Evolutionary conservation across 2,888 invertebrate genomes (phyloP), one percentile per base, ranked within the genome.

Genomic region (Perithous albicinctus): DNA sequence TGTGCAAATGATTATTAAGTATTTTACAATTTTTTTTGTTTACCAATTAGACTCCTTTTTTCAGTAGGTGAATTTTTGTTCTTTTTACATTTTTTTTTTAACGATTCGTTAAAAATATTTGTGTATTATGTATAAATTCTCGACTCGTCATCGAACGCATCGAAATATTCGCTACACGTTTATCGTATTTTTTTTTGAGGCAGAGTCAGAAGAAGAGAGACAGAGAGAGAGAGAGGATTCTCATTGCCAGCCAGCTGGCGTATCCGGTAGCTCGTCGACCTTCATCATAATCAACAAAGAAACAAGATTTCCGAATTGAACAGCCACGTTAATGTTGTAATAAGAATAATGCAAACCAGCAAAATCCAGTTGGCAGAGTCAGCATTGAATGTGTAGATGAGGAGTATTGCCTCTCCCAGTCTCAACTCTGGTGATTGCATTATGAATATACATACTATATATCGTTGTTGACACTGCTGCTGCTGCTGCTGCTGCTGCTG

Each of bases 201-300:
- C 20, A 26, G 56, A 20, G 43, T 46, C n/a, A n/a, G 38, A 23
- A 20, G 10, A 23, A 20, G 23, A 15, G 59, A 69, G 41, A 46
- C 18, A 69, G n/a, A 23, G 48, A 67, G 41, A 67, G 26, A 69
- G 46, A 63, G 59, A 43, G 54, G 41, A 35, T 32, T 78, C 70
- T 70, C 63, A 23, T 54, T 63, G 63, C 23, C 77, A 70, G 63
- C 12, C 63, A 20, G 29, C 69, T 70, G 20, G 41, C 38, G 63
- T 41, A 26, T 48, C 54, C 26, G 32, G 38, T 12, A 15, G 51
- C 76, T 48, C 67, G 76, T 78, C 54, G 70, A 56, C 70, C 77
- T 69, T 43, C 54, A 70, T 20, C n/a, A 20, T 6, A 26, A n/a
- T 15, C 1, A 61, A 64, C 69, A 70, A 64, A 70, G 77, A 78